Evolutionary conservation across 2,113 vertebrate species (phyloP), one percentile per base, ranked within the genome.

Genomic region (Ancistrus triradiatus): DNA sequence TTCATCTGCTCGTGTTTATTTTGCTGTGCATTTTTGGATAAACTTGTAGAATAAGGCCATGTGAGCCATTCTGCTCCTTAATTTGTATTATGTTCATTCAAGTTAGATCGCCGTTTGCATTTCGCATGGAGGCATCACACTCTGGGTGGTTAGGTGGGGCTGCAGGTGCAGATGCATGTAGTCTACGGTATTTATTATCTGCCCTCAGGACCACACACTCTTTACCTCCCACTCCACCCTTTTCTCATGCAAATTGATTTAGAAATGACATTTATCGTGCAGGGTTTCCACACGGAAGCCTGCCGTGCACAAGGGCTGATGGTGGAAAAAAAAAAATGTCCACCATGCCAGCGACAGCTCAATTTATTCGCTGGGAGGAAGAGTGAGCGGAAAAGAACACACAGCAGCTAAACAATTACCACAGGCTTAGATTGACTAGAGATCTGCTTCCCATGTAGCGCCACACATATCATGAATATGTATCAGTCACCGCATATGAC

Each of bases 381-480:
- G 72, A 57, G 70, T 63, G 76, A 63, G 66, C 79, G 78, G 78
- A 64, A 69, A 59, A 48, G 44, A 71, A 68, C 57, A 70, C 66
- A 63, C 24, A 64, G 63, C 52, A 77, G 74, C 83, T 78, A 84
- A 82, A 85, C 83, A 81, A 80, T 82, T 80, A 78, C 73, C 72
- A 70, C 63, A 19, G 57, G 60, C 76, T 84, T 75, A 81, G 78
- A 82, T 49, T 74, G 59, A 76, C 77, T 59, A 74, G 63, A 74
- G 79, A 65, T 74, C 65, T 71, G 71, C 77, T 75, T 70, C 53
- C 73, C 14, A 42, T 71, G 73, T 71, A 63, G 70, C 28, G 14
- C 28, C n/a, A 49, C 19, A 70, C 47, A 66, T 74, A 28, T 75
- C 80, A 84, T 87, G 83, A 85, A 86, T 84, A 86, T 85, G 82